A percentile compares a stretch with the other conserved stretches of the same genome.
These are phyloP conservation scores for Serrognathus titanus DNA, from an alignment of 2,888 invertebrate genomes.

Conservation along the genomic window DNA sequence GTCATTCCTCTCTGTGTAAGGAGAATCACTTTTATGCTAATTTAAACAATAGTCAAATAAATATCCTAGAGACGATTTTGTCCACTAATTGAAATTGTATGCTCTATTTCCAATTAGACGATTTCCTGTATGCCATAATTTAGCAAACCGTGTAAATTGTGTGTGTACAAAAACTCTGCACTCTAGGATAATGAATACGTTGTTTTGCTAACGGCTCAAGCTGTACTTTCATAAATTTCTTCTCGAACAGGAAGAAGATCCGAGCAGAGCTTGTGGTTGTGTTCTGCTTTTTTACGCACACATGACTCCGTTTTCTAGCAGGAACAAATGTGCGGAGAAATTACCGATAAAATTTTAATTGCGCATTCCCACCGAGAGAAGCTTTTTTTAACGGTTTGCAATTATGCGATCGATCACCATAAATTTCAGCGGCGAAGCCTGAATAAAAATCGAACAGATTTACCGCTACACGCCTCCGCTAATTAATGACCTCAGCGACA, in stretches of 20 bases:
- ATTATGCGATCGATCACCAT: too few relatives aligned
- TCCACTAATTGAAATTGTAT: too few relatives aligned
- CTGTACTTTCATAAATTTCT: constrained; percentile 2
- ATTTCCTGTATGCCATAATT: too few relatives aligned
- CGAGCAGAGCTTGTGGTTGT: not conserved
- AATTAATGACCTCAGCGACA: too few relatives aligned
- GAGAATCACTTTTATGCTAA: not conserved
- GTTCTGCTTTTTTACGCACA: not conserved
- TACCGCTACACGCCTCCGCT: too few relatives aligned
- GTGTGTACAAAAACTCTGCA: not conserved
- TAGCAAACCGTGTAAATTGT: too few relatives aligned
- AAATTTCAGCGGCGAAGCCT: too few relatives aligned
- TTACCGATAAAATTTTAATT: not conserved
- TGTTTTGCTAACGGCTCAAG: not conserved
- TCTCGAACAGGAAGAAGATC: constrained; percentile 1
- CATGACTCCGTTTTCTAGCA: not conserved
- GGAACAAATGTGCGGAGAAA: not conserved
- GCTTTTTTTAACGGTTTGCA: too few relatives aligned
- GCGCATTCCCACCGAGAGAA: not conserved
- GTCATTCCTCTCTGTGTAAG: too few relatives aligned
- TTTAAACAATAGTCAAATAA: not conserved
- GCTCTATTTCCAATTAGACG: too few relatives aligned
- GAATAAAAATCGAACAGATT: too few relatives aligned
- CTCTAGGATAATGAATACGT: not conserved
- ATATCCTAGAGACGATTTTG: too few relatives aligned